Evolutionary conservation across 2,113 vertebrate species (phyloP), one percentile per base, ranked within the genome.

Genomic region (Rhinolophus sinicus): DNA sequence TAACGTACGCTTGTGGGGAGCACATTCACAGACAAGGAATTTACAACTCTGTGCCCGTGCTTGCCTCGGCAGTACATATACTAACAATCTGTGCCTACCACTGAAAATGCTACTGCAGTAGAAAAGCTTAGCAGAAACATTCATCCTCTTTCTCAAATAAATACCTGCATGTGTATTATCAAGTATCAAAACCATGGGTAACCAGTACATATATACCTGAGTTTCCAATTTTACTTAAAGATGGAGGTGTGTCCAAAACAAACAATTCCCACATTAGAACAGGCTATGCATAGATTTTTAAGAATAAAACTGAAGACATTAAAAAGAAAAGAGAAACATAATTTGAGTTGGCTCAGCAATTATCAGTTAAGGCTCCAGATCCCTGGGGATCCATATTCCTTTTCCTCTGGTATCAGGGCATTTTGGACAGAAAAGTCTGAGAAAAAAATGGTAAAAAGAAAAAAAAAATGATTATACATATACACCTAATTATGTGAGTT

Each of bases 101-200:
- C 4, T 22, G 19, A 97, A 91, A 93, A 89, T 86, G 50, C 33
- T 75, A 40, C 72, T 56, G 54, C 6, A 77, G 33, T 1, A 56
- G 47, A 70, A 15, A 93, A 89, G 22, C n/a, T n/a, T 13, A 73
- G 24, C 8, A 93, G 5, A 88, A 72, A 14, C 7, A 93, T 58
- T 30, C 73, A 24, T 75, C 67, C 82, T 82, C 35, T 62, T 91
- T 60, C 44, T 90, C n/a, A 85, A 86, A 97, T 87, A 33, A 93
- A 58, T 60, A 76, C 13, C 44, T 85, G 28, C 1, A 0, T 82
- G 8, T 67, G 4, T 47, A 76, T 44, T 93, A 26, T 6, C 69
- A 38, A 14, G n/a, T 54, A 80, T 52, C 4, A 92, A 92, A 85
- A 62, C 13, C 40, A 88, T 18, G 44, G 18, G 86, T 65, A 73